These are phyloP conservation scores for Polypterus senegalus DNA, from an alignment of 2,113 vertebrate genomes.

Conservation along the genomic window DNA sequence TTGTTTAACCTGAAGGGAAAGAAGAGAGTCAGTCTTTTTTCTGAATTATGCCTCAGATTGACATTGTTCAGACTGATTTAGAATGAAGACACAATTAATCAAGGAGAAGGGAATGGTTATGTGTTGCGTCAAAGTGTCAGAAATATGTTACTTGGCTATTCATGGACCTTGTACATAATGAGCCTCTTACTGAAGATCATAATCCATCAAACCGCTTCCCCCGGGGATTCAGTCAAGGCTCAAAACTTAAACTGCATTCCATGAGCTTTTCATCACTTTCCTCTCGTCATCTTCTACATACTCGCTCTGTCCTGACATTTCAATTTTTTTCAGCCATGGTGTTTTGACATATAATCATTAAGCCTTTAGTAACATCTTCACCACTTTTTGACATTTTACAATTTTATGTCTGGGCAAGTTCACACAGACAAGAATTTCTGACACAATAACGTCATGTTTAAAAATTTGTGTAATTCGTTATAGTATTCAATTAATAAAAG, in stretches of 20 bases:
- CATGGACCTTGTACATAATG: slow-evolving; percentile 35
- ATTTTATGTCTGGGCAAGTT: slow-evolving; percentile 6
- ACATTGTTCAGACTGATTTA: slow-evolving; percentile 27
- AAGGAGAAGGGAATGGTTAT: slow-evolving; percentile 18
- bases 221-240: background rate
- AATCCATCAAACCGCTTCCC: slow-evolving; percentile 29
- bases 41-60: slow-evolving; percentile 30
- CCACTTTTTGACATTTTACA: slow-evolving; percentile 13
- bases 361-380: slow-evolving; percentile 16
- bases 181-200: slow-evolving; percentile 21
- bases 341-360: slow-evolving; percentile 17
- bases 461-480: too few relatives aligned
- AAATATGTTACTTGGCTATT: slow-evolving; percentile 40
- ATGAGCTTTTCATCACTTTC: slow-evolving; percentile 20
- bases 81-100: slow-evolving; percentile 24
- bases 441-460: too few relatives aligned
- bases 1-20: too few relatives aligned
- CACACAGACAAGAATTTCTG: too few relatives aligned
- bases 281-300: background rate
- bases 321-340: background rate
- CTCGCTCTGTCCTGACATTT: background rate
- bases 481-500: too few relatives aligned
- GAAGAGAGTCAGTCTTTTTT: slow-evolving; percentile 6
- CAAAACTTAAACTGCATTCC: slow-evolving; percentile 6
- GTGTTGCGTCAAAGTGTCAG: slow-evolving; percentile 16